phyloP scores from a whole-genome alignment of 1,140 invertebrate species.

The Drosophila sturtevanti region DNA sequence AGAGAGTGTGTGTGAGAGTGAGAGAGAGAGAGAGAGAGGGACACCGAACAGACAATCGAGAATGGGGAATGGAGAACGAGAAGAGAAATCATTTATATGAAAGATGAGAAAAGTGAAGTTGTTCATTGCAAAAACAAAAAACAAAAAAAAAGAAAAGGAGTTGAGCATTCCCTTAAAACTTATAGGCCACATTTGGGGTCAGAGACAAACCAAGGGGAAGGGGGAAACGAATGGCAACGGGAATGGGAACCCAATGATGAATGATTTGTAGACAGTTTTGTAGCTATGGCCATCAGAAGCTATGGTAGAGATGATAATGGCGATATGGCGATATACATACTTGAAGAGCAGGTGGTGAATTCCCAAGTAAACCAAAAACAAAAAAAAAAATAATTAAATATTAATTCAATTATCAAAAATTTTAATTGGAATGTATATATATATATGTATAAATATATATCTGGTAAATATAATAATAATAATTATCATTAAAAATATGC shows the following conservation, averaged over 20 bases:
- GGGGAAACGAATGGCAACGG: conserved; percentile 33
- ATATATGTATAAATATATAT: too few relatives aligned
- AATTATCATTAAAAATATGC: too few relatives aligned
- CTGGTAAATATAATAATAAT: too few relatives aligned
- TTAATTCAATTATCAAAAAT: too few relatives aligned
- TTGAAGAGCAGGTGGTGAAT: background rate
- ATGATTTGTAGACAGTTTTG: conserved; percentile 73
- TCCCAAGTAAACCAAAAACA: background rate
- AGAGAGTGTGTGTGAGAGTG: conserved; percentile 26
- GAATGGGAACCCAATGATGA: conserved; percentile 51
- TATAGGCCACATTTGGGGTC: conserved; percentile 51
- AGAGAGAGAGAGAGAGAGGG: conserved; percentile 17
- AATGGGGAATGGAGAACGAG: background rate
- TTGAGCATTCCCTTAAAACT: conserved; percentile 26
- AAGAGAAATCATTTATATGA: conserved; percentile 71
- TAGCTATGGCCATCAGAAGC: conserved; percentile 1
- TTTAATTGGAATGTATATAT: too few relatives aligned
- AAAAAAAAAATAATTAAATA: too few relatives aligned
- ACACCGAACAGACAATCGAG: conserved; percentile 15
- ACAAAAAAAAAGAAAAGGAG: conserved; percentile 23
- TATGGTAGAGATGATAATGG: background rate
- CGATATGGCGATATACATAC: background rate
- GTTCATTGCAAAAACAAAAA: conserved; percentile 30
- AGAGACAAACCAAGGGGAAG: conserved; percentile 16
- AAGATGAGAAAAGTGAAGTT: conserved; percentile 59